Percentiles rank a stretch among this genome's conserved stretches.
These are phyloP conservation scores for Acanthiza pusilla DNA, from an alignment of 2,797 vertebrate species.

Conservation along the genomic window DNA sequence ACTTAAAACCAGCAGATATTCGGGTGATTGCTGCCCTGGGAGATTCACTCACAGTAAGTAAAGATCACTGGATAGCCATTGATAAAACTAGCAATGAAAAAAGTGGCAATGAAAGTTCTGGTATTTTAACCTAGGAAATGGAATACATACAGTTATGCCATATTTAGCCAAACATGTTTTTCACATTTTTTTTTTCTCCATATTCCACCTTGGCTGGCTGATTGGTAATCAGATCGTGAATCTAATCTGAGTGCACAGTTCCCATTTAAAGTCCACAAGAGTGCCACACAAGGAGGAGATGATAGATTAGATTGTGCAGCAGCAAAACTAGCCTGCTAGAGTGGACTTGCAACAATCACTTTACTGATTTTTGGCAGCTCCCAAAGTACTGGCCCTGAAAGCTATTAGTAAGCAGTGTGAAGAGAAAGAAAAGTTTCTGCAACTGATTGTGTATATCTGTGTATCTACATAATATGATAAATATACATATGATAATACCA, in stretches of 20 bases:
- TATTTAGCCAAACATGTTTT: neutral
- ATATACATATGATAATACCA: neutral
- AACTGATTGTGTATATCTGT: neutral
- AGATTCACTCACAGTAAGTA: slow-evolving; percentile 91
- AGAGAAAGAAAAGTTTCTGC: neutral
- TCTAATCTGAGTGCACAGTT: neutral
- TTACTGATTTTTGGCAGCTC: neutral
- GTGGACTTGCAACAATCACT: neutral
- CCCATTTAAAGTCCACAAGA: neutral
- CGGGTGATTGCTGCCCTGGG: slow-evolving; percentile 88
- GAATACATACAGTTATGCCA: neutral
- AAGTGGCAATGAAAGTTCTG: neutral
- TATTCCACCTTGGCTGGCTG: neutral
- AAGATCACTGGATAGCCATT: neutral
- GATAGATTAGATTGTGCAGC: neutral
- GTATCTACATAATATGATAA: neutral
- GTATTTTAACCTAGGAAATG: neutral
- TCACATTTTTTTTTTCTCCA: neutral
- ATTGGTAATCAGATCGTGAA: neutral
- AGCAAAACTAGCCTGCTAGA: neutral
- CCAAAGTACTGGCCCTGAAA: neutral
- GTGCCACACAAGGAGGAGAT: neutral
- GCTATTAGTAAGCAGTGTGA: neutral
- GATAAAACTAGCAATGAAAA: neutral
- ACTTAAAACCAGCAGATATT: slow-evolving; percentile 88